phyloP scores from a whole-genome alignment of 1,140 invertebrate genomes.

The Ooceraea biroi region DNA sequence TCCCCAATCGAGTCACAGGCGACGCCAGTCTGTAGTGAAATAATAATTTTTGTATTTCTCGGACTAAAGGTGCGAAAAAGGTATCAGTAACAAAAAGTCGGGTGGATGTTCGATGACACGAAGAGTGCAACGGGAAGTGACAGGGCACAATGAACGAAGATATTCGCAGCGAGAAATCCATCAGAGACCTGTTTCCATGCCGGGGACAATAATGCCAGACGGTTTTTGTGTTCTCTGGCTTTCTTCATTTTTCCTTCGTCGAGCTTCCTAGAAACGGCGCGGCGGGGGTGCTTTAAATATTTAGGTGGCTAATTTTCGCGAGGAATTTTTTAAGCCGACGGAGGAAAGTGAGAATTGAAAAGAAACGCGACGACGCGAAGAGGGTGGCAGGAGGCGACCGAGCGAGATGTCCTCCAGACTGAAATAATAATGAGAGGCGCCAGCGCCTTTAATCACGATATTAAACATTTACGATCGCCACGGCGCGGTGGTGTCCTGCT shows the following conservation, averaged over 20 bases:
- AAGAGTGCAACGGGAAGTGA: slow-evolving; percentile 68
- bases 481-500: slow-evolving; percentile 73
- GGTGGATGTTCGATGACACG: slow-evolving; percentile 68
- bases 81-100: slow-evolving; percentile 68
- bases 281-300: slow-evolving; percentile 81
- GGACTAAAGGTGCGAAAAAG: slow-evolving; percentile 21
- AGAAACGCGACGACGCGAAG: slow-evolving; percentile 79
- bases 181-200: slow-evolving; percentile 79
- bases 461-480: slow-evolving; percentile 86
- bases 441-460: slow-evolving; percentile 86
- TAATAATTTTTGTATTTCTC: neutral
- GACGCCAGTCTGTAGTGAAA: neutral
- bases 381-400: slow-evolving; percentile 57
- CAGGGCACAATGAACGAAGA: slow-evolving; percentile 68
- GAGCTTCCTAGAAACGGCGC: slow-evolving; percentile 55
- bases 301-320: slow-evolving; percentile 85
- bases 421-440: slow-evolving; percentile 86
- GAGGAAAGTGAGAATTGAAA: slow-evolving; percentile 83
- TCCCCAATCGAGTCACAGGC: neutral
- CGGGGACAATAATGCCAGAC: slow-evolving; percentile 80
- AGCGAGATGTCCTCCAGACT: slow-evolving; percentile 84
- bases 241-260: slow-evolving; percentile 56
- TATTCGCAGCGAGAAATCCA: slow-evolving; percentile 77
- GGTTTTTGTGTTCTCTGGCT: slow-evolving; percentile 76
- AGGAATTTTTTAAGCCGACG: slow-evolving; percentile 82